phyloP scores from a whole-genome alignment of 2,797 vertebrate genomes.

The Pelobates cultripes region DNA sequence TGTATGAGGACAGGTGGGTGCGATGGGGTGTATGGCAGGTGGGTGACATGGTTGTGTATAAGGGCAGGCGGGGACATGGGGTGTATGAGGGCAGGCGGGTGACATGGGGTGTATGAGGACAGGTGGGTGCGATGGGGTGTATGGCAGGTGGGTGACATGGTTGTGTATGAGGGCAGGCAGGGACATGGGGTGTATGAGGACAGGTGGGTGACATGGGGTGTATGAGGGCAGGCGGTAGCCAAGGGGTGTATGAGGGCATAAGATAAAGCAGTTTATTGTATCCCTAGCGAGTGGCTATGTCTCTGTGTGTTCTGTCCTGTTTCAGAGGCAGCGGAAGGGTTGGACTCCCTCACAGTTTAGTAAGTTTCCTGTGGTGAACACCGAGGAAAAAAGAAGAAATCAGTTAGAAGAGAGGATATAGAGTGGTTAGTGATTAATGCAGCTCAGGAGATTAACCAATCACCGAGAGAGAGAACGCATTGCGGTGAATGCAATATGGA shows the following conservation, averaged over 20 bases:
- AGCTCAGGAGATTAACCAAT: neutral
- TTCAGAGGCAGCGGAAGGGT: conserved; percentile 2
- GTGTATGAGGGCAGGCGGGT: too few relatives aligned
- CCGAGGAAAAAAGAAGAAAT: conserved; percentile 16
- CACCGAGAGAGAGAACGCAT: too few relatives aligned
- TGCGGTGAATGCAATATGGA: too few relatives aligned
- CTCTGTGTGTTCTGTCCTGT: neutral
- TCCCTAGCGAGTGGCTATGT: neutral
- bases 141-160: neutral
- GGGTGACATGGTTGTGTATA: too few relatives aligned
- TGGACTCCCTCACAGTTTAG: conserved; percentile 13
- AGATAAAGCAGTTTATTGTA: neutral
- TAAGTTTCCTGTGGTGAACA: conserved; percentile 39
- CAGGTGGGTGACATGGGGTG: neutral
- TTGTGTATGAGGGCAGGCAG: neutral
- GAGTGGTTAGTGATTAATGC: neutral
- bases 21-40: too few relatives aligned
- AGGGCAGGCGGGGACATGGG: too few relatives aligned
- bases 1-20: too few relatives aligned
- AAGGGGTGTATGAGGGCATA: neutral
- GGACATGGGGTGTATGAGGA: neutral
- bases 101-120: too few relatives aligned
- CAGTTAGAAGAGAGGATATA: neutral
- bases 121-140: too few relatives aligned
- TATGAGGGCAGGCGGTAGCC: neutral